Evolutionary conservation across 2,797 vertebrate genomes (phyloP).

Genomic region (Anabas testudineus): DNA sequence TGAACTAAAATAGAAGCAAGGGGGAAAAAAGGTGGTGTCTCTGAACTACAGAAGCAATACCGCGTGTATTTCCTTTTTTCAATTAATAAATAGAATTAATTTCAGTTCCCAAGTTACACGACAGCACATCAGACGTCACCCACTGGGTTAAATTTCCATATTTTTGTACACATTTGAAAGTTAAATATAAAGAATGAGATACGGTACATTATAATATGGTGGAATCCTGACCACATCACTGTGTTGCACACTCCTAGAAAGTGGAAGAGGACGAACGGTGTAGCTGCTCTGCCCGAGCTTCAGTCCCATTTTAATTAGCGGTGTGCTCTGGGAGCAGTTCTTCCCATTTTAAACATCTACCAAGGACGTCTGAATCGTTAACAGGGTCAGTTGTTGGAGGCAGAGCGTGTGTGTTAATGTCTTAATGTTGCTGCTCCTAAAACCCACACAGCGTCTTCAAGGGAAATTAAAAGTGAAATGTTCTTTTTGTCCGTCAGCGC

Average conservation of each 20-base stretch:
- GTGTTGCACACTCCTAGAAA: conserved; percentile 57
- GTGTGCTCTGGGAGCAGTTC: conserved; percentile 30
- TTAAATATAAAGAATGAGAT: not conserved
- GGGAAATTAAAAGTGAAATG: not conserved
- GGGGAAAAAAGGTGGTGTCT: conserved; percentile 7
- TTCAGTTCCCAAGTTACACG: not conserved
- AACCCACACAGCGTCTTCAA: conserved; percentile 1
- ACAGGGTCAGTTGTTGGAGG: conserved; percentile 1
- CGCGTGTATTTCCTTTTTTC: conserved; percentile 25
- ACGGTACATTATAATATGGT: not conserved
- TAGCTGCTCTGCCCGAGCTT: conserved; percentile 45
- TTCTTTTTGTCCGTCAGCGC: not conserved
- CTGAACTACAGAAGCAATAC: conserved; percentile 48
- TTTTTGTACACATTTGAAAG: conserved; percentile 15
- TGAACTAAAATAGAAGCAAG: conserved; percentile 1
- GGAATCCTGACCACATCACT: conserved; percentile 71
- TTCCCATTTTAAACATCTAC: conserved; percentile 8
- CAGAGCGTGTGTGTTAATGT: not conserved
- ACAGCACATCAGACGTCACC: not conserved
- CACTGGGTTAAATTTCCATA: not conserved
- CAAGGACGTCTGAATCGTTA: not conserved
- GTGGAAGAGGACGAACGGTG: conserved; percentile 30
- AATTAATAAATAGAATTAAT: too few species aligned
- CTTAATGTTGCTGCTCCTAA: conserved; percentile 4
- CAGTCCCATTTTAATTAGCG: conserved; percentile 39